Conservation (phyloP, 2,888 invertebrate genomes). For the Lapara coniferarum region DNA sequence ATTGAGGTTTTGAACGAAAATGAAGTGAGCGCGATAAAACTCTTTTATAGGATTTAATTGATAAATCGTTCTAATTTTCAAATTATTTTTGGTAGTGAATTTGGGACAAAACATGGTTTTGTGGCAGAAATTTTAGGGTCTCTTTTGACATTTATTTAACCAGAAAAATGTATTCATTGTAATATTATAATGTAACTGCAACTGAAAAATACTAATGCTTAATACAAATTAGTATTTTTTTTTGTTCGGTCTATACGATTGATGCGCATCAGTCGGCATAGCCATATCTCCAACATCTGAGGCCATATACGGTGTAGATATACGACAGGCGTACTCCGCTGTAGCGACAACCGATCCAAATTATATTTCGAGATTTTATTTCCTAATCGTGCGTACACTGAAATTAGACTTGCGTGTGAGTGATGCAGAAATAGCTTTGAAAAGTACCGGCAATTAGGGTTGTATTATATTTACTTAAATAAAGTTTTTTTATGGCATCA, state of each 20-base stretch:
- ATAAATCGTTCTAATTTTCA: conserved; percentile 7
- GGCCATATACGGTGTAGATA: conserved; percentile 8
- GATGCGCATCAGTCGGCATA: too few relatives aligned
- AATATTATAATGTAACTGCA: too few relatives aligned
- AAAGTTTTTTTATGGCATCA: too few relatives aligned
- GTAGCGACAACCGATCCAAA: conserved; percentile 27
- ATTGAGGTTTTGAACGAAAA: conserved; percentile 2
- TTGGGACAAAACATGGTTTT: conserved; percentile 35
- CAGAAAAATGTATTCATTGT: background rate
- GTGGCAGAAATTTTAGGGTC: background rate
- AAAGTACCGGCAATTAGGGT: background rate
- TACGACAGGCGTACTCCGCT: conserved; percentile 34
- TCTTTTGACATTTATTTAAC: background rate
- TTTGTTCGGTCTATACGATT: too few relatives aligned
- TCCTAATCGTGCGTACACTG: conserved; percentile 3
- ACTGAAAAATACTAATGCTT: too few relatives aligned
- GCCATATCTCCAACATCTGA: background rate
- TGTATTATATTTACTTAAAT: too few relatives aligned
- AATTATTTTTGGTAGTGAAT: conserved; percentile 16
- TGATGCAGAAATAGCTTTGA: background rate
- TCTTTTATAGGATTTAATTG: conserved; percentile 15
- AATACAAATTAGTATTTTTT: too few relatives aligned
- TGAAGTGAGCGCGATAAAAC: conserved; percentile 12
- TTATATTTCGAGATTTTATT: conserved; percentile 8
- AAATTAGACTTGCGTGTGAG: conserved; percentile 30